Evolutionary conservation across 2,113 vertebrate genomes (phyloP).

Genomic region (Geococcyx californianus): DNA sequence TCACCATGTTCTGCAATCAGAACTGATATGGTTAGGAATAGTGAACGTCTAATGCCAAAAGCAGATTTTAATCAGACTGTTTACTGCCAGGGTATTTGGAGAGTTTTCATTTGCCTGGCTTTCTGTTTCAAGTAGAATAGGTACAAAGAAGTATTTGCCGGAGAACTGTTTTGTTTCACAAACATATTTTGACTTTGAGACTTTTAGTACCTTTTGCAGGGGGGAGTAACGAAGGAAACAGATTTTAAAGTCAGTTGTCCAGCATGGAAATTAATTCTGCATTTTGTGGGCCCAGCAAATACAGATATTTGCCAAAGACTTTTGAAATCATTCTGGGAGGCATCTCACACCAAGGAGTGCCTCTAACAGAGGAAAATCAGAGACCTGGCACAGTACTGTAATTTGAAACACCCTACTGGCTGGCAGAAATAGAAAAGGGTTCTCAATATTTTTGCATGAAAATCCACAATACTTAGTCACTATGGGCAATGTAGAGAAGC

Average conservation of each 20-base stretch:
- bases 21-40: neutral
- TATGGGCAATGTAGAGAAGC: neutral
- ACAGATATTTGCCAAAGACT: neutral
- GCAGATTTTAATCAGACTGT: conserved; percentile 26
- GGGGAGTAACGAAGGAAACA: conserved; percentile 50
- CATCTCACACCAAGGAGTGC: neutral
- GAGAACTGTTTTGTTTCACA: conserved; percentile 17
- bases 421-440: neutral
- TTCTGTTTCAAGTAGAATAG: conserved; percentile 38
- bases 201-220: neutral
- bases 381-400: neutral
- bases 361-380: neutral
- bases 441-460: neutral
- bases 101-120: conserved; percentile 51
- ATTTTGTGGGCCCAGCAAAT: neutral
- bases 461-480: neutral
- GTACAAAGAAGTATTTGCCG: conserved; percentile 26
- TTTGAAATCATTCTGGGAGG: conserved; percentile 23
- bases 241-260: neutral
- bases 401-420: neutral
- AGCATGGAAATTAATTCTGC: neutral
- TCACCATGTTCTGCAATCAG: neutral
- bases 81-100: conserved; percentile 46
- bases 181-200: conserved; percentile 16
- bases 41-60: conserved; percentile 37